phyloP scores from a whole-genome alignment of 2,113 vertebrate genomes.

The Eulemur macaco region DNA sequence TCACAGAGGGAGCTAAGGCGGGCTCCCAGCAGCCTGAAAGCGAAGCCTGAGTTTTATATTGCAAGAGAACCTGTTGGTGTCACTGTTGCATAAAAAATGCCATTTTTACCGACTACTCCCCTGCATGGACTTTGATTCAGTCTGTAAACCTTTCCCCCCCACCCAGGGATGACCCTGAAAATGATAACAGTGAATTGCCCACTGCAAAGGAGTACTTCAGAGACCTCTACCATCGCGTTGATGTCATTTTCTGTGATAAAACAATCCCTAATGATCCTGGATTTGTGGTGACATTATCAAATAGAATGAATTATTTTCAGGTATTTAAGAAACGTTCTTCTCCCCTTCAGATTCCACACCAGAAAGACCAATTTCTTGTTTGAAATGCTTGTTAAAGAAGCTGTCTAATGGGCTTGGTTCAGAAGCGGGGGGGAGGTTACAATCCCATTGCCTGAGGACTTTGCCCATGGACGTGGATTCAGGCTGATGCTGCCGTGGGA shows the following conservation, averaged over 20 bases:
- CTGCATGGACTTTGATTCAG: no score
- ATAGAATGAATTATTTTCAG: conserved; percentile 99
- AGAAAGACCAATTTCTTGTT: background rate
- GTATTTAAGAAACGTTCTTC: conserved; percentile 73
- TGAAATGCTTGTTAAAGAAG: background rate
- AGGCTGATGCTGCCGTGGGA: accelerated
- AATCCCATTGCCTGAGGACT: background rate
- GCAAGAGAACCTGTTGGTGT: accelerated
- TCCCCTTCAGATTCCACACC: background rate
- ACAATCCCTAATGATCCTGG: conserved; percentile 99
- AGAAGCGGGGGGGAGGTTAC: no score
- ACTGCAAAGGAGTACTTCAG: conserved; percentile 99
- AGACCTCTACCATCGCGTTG: conserved; percentile 97
- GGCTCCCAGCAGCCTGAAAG: accelerated
- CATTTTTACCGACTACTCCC: no score
- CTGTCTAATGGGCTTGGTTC: background rate
- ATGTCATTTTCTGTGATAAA: conserved; percentile 99
- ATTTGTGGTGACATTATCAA: conserved; percentile 98
- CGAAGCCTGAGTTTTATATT: no score
- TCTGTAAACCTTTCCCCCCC: background rate
- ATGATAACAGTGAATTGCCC: conserved; percentile 96
- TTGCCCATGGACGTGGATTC: background rate
- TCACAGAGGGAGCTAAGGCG: accelerated
- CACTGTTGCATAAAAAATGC: background rate
- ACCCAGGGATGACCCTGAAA: conserved; percentile 97